A percentile compares a stretch with the other conserved stretches of the same genome.
Evolutionary conservation across 1,140 invertebrate genomes (phyloP).

Genomic region (Meloidogyne hapla): DNA sequence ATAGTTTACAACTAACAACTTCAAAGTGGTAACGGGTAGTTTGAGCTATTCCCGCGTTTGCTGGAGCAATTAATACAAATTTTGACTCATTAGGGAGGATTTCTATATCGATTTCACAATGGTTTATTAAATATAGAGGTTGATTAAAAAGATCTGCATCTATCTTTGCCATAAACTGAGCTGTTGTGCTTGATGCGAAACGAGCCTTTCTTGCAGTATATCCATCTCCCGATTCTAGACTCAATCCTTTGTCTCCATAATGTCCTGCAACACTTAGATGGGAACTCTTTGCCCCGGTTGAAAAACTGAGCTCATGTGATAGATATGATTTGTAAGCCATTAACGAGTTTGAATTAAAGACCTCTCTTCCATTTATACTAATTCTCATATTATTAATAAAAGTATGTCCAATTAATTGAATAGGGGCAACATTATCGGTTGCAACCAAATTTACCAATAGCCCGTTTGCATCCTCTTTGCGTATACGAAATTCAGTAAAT

Average conservation of each 20-base stretch:
- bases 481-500: conserved; percentile 12
- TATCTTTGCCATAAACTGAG: conserved; percentile 3
- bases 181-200: background rate
- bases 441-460: background rate
- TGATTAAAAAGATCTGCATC: conserved; percentile 11
- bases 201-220: background rate
- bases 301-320: background rate
- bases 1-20: no score
- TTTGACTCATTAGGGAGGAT: background rate
- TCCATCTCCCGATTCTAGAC: no score
- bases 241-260: no score
- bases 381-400: background rate
- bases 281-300: no score
- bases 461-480: background rate
- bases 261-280: no score
- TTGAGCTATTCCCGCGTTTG: background rate
- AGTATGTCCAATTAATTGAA: background rate
- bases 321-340: conserved; percentile 5
- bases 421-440: background rate
- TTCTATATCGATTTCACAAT: conserved; percentile 9
- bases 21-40: no score
- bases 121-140: background rate
- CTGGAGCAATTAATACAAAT: background rate
- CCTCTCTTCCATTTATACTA: conserved; percentile 11
- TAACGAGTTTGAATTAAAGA: background rate